phyloP scores from a whole-genome alignment of 2,888 invertebrate species.

The Ennomos erosarius region DNA sequence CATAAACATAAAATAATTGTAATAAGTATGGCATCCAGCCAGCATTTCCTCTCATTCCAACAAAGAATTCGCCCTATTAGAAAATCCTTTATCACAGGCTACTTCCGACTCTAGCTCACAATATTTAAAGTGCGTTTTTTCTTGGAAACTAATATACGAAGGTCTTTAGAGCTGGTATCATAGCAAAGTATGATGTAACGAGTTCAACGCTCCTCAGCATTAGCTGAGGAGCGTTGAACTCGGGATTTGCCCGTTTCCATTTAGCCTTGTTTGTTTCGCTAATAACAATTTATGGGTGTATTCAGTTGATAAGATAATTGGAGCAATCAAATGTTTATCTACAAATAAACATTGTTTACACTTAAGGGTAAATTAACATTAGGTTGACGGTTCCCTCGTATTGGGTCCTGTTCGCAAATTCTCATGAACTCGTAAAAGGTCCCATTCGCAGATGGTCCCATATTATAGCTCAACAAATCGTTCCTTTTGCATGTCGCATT shows the following conservation, averaged over 20 bases:
- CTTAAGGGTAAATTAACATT: too few relatives aligned
- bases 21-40: conserved; percentile 53
- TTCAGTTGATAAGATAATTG: too few relatives aligned
- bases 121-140: conserved; percentile 30
- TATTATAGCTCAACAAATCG: too few relatives aligned
- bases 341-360: too few relatives aligned
- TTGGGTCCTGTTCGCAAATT: too few relatives aligned
- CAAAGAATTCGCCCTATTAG: too few relatives aligned
- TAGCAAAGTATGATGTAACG: conserved; percentile 50
- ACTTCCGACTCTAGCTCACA: conserved; percentile 44
- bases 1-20: neutral
- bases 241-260: conserved; percentile 16
- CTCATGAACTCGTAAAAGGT: too few relatives aligned
- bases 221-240: conserved; percentile 35
- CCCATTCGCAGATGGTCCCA: too few relatives aligned
- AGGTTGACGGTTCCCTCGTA: too few relatives aligned
- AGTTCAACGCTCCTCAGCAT: too few relatives aligned
- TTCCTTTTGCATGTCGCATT: too few relatives aligned
- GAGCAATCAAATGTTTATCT: too few relatives aligned
- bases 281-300: neutral
- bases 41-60: conserved; percentile 44
- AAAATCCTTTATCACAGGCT: conserved; percentile 15
- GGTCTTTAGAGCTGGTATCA: conserved; percentile 39
- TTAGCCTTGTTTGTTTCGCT: conserved; percentile 2
- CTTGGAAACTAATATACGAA: conserved; percentile 34